These are phyloP conservation scores for Amphimedon queenslandica DNA, from an alignment of 37 sponge, comb jelly and placozoan genomes.

Conservation along the genomic window DNA sequence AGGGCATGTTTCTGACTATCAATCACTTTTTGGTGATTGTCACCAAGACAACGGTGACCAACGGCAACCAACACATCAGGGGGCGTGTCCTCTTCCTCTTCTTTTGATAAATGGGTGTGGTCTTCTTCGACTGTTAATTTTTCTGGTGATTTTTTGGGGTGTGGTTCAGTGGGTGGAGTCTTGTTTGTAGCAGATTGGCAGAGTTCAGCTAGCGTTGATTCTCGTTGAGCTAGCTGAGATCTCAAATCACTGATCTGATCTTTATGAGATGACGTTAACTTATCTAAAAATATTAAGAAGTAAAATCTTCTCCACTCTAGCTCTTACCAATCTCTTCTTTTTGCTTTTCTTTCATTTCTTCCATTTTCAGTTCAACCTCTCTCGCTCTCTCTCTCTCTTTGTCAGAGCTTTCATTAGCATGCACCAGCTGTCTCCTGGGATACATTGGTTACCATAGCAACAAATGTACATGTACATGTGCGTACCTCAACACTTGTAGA, in stretches of 20 bases:
- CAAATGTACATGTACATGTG: background rate
- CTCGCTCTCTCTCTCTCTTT: background rate
- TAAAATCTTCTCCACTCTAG: too few species aligned
- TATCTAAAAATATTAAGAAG: background rate
- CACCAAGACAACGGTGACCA: conserved; percentile 39
- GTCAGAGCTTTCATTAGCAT: background rate
- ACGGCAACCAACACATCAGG: conserved; percentile 1
- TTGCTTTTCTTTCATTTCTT: background rate
- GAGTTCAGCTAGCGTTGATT: background rate
- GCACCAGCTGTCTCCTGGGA: conserved; percentile 23
- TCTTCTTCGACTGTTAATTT: background rate
- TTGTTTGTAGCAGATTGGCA: too few species aligned
- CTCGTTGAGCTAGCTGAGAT: background rate
- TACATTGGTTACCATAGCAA: background rate
- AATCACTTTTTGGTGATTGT: conserved; percentile 23
- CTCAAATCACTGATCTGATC: background rate
- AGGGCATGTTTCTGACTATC: conserved; percentile 21
- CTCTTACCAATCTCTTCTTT: background rate
- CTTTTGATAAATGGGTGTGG: conserved; percentile 4
- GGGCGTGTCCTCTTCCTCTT: background rate
- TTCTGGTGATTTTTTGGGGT: too few species aligned
- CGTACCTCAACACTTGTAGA: background rate
- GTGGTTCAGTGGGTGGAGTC: too few species aligned
- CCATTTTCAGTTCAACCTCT: background rate
- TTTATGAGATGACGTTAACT: background rate